phyloP scores from a whole-genome alignment of 1,140 invertebrate genomes.

The Hydropsyche tenuis region DNA sequence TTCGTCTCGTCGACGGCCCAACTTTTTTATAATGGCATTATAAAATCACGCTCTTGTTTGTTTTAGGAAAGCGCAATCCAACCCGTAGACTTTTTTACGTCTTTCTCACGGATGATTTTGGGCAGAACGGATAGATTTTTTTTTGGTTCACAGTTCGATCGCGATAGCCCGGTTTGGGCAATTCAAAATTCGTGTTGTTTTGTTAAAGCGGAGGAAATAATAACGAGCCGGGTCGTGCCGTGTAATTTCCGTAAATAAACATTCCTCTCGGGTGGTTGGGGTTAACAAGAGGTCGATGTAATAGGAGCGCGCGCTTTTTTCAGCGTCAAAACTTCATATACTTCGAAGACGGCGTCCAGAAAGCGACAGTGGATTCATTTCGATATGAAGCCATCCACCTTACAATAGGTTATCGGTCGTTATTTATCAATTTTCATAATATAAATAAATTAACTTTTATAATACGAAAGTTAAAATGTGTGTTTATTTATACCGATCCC shows the following conservation, averaged over 20 bases:
- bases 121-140: background rate
- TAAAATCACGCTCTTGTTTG: no score
- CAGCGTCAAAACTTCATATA: background rate
- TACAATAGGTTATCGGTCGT: no score
- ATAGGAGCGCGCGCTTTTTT: conserved; percentile 5
- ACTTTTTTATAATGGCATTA: no score
- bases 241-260: conserved; percentile 43
- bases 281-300: conserved; percentile 21
- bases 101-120: conserved; percentile 14
- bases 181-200: conserved; percentile 44
- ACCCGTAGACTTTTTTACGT: no score
- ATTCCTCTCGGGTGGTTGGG: conserved; percentile 16
- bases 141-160: conserved; percentile 24
- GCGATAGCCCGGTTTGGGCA: conserved; percentile 31
- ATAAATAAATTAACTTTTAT: no score
- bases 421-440: no score
- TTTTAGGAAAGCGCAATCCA: no score
- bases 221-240: conserved; percentile 37
- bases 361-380: background rate
- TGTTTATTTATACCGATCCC: no score
- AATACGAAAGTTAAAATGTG: no score
- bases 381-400: no score
- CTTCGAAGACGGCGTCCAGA: background rate
- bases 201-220: conserved; percentile 33
- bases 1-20: no score